phyloP scores from a whole-genome alignment of 2,797 vertebrate species.

The Podarcis lilfordi region DNA sequence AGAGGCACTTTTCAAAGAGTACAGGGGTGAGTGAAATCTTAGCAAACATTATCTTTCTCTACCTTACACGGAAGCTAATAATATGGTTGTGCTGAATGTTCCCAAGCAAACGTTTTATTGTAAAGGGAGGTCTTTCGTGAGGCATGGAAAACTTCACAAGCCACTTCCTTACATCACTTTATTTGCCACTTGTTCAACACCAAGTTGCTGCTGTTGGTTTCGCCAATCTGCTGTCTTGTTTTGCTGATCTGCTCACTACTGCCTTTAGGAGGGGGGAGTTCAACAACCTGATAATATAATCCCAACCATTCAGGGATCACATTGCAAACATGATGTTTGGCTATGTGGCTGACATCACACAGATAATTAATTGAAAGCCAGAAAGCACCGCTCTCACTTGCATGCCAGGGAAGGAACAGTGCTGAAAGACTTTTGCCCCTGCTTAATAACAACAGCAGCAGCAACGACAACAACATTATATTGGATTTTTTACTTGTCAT shows the following conservation, averaged over 20 bases:
- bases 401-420: neutral
- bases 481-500: too few species aligned
- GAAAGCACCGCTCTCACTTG: neutral
- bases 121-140: neutral
- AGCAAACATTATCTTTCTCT: slow-evolving; percentile 22
- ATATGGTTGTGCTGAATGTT: slow-evolving; percentile 12
- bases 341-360: neutral
- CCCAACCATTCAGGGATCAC: neutral
- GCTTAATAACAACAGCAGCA: too few species aligned
- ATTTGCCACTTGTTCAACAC: slow-evolving; percentile 10
- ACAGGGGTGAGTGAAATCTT: neutral
- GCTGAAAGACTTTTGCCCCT: neutral
- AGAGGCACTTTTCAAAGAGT: slow-evolving; percentile 29
- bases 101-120: slow-evolving; percentile 1
- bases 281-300: neutral
- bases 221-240: neutral
- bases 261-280: neutral
- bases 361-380: neutral
- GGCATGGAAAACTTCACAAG: slow-evolving; percentile 23
- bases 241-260: neutral
- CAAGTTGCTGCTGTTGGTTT: neutral
- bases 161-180: slow-evolving; percentile 9
- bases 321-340: neutral
- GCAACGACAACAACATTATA: too few species aligned
- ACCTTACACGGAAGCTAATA: slow-evolving; percentile 17